Percentiles rank a stretch among this genome's conserved stretches.
Conservation (phyloP, 1,140 invertebrate genomes). For the Drosophila obscura region DNA sequence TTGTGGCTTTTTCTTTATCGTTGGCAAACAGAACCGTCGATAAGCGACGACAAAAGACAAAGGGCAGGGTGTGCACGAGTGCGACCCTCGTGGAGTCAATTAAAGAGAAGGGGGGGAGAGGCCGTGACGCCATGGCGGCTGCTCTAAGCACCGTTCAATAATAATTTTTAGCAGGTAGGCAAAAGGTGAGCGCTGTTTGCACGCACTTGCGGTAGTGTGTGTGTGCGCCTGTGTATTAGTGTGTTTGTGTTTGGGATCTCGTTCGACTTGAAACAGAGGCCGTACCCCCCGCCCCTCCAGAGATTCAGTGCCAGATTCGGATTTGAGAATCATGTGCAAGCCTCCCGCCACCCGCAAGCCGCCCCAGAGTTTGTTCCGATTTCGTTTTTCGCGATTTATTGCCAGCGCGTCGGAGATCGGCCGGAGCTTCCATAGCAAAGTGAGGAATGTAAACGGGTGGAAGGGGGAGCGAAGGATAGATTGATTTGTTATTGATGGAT, state of each 20-base stretch:
- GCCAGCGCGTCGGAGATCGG: constrained; percentile 11
- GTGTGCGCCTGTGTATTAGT: constrained; percentile 22
- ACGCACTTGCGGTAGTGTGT: constrained; percentile 5
- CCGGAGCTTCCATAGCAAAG: constrained; percentile 4
- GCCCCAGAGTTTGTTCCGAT: constrained; percentile 1
- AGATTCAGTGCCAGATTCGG: too few species aligned
- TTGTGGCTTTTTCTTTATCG: constrained; percentile 26
- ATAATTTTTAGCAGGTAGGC: constrained; percentile 37
- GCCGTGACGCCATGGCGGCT: constrained; percentile 1
- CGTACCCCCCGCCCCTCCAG: constrained; percentile 12
- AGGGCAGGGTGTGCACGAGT: too few species aligned
- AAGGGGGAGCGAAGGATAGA: constrained; percentile 12
- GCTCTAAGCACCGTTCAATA: constrained; percentile 37
- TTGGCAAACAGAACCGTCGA: constrained; percentile 28
- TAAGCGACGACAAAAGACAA: constrained; percentile 22
- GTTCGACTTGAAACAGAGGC: constrained; percentile 75
- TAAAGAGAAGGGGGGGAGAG: not conserved
- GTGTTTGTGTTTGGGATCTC: constrained; percentile 48
- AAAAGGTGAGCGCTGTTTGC: constrained; percentile 23
- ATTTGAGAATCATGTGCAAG: too few species aligned
- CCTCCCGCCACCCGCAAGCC: too few species aligned
- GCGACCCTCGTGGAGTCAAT: constrained; percentile 19
- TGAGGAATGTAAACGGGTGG: not conserved
- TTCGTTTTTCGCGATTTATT: constrained; percentile 22
- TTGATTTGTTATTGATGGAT: constrained; percentile 40